These are phyloP conservation scores for Archips crataeganus DNA, from an alignment of 2,888 invertebrate genomes.

Conservation along the genomic window DNA sequence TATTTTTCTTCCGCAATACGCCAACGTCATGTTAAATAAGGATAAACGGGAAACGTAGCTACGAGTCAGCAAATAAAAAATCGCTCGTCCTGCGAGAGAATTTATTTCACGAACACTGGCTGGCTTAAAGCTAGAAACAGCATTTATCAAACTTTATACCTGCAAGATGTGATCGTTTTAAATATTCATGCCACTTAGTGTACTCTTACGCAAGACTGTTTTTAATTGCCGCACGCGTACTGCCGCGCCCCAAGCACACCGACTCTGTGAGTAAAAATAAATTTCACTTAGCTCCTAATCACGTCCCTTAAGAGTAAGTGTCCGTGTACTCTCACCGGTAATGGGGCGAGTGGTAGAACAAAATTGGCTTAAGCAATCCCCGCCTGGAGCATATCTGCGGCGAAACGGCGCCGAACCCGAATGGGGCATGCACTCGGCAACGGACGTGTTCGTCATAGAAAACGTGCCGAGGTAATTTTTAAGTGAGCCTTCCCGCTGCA, in stretches of 20 bases:
- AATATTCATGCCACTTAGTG: slow-evolving; percentile 11
- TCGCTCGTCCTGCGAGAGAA: background rate
- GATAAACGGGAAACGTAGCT: slow-evolving; percentile 1
- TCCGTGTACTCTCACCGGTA: slow-evolving; percentile 67
- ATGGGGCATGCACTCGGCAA: slow-evolving; percentile 68
- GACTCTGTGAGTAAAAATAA: slow-evolving; percentile 71
- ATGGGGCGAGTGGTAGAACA: slow-evolving; percentile 73
- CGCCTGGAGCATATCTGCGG: slow-evolving; percentile 61
- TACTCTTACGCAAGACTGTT: background rate
- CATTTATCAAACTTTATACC: background rate
- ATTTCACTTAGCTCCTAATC: slow-evolving; percentile 77
- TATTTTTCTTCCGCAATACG: slow-evolving; percentile 3
- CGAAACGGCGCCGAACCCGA: slow-evolving; percentile 62
- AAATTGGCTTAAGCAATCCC: slow-evolving; percentile 78
- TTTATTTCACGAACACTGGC: background rate
- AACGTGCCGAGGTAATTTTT: slow-evolving; percentile 79
- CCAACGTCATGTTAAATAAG: slow-evolving; percentile 4
- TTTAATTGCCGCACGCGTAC: slow-evolving; percentile 32
- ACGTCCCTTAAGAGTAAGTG: slow-evolving; percentile 69
- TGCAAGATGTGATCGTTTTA: background rate
- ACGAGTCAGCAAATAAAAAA: background rate
- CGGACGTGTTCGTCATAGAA: slow-evolving; percentile 82
- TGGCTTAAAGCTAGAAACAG: background rate
- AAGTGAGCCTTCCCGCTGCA: slow-evolving; percentile 80
- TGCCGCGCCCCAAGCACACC: slow-evolving; percentile 67